Percentiles rank a stretch among this genome's conserved stretches.
These are phyloP conservation scores for Lutjanus erythropterus DNA, from an alignment of 2,113 vertebrate species.

Conservation along the genomic window DNA sequence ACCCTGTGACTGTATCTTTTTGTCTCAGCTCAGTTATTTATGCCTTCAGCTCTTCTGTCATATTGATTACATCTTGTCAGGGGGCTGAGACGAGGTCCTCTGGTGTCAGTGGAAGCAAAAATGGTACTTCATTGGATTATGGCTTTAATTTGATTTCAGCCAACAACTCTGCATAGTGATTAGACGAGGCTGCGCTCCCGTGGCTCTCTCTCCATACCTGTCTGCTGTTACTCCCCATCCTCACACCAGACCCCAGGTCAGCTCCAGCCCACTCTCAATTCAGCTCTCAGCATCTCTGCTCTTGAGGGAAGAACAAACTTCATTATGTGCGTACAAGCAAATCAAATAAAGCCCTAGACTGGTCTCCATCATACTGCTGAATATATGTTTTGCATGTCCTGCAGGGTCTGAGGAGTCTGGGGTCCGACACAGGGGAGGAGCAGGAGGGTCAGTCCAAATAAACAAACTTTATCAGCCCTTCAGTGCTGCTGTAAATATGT, in stretches of 20 bases:
- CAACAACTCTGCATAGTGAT: constrained; percentile 66
- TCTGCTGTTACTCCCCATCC: neutral
- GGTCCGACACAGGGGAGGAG: neutral
- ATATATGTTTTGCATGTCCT: constrained; percentile 26
- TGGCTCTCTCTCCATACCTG: constrained; percentile 19
- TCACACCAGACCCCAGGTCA: constrained; percentile 26
- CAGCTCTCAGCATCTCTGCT: constrained; percentile 8
- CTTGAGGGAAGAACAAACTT: constrained; percentile 39
- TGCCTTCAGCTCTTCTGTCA: constrained; percentile 85
- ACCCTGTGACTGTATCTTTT: constrained; percentile 39
- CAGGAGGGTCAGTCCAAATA: neutral
- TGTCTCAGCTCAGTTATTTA: constrained; percentile 85
- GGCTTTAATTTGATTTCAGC: constrained; percentile 79
- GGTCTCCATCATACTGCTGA: constrained; percentile 1
- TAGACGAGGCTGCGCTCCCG: constrained; percentile 20
- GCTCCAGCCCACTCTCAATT: neutral
- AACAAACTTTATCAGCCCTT: neutral
- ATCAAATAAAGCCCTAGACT: constrained; percentile 41
- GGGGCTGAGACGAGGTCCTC: constrained; percentile 84
- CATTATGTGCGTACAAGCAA: constrained; percentile 31
- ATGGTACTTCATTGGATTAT: constrained; percentile 79
- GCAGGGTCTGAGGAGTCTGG: neutral
- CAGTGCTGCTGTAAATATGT: neutral
- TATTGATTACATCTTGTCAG: constrained; percentile 90
- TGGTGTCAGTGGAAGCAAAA: constrained; percentile 74